Conservation (phyloP, 2,888 invertebrate genomes). For the Smittia aterrima region DNA sequence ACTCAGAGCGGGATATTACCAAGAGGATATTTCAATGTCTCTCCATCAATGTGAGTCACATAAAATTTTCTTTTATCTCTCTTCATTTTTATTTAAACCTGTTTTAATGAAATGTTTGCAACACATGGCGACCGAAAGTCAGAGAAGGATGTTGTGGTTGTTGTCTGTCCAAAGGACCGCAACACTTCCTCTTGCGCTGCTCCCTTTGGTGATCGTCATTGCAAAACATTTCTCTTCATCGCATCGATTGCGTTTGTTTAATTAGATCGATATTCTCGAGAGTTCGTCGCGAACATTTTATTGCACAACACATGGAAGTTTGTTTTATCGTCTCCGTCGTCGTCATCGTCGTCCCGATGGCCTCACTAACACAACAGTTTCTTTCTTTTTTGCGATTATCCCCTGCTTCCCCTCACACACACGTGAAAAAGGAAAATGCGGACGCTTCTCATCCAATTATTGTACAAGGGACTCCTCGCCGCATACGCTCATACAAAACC, state of each 20-base stretch:
- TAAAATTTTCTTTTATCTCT: not conserved
- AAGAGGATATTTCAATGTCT: conserved; percentile 37
- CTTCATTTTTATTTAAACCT: not conserved
- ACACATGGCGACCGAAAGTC: conserved; percentile 12
- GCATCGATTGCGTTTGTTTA: not conserved
- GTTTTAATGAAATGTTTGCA: not conserved
- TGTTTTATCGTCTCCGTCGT: not conserved
- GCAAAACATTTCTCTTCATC: not conserved
- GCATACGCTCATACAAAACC: not conserved
- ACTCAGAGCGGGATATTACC: conserved; percentile 36
- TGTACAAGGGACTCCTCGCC: not conserved
- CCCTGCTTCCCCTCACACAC: conserved; percentile 16
- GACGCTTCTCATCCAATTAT: conserved; percentile 29
- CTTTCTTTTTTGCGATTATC: conserved; percentile 38
- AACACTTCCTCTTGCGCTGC: not conserved
- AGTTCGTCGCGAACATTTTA: not conserved
- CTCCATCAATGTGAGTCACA: conserved; percentile 33
- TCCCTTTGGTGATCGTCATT: not conserved
- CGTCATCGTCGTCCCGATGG: not conserved
- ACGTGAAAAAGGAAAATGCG: conserved; percentile 19
- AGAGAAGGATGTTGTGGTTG: conserved; percentile 10
- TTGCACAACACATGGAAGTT: conserved; percentile 13
- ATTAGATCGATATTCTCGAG: not conserved
- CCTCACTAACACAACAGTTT: not conserved
- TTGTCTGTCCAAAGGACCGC: not conserved